Percentiles rank a stretch among this genome's conserved stretches.
These are phyloP conservation scores for Saxidomus purpurata DNA, from an alignment of 1,140 invertebrate species.

Conservation along the genomic window DNA sequence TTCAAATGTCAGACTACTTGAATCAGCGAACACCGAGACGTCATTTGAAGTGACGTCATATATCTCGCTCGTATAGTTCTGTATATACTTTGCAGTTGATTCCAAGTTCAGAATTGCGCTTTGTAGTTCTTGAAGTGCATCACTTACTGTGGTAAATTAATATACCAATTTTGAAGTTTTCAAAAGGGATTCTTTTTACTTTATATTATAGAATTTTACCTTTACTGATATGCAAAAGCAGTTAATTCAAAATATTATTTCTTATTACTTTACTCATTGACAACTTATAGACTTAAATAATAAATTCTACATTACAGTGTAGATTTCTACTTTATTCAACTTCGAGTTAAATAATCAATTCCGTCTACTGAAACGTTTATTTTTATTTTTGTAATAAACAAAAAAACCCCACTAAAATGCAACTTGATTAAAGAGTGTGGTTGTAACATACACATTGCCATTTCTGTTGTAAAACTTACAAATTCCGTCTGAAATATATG, in stretches of 20 bases:
- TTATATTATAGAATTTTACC: no score
- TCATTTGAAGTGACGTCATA: background rate
- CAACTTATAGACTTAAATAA: no score
- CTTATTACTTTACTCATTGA: background rate
- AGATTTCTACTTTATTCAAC: no score
- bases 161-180: background rate
- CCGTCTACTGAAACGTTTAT: no score
- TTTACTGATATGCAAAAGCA: no score
- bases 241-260: no score
- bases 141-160: background rate
- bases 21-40: background rate
- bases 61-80: background rate
- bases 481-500: background rate
- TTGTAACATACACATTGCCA: background rate
- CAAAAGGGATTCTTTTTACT: no score
- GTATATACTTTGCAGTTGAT: background rate
- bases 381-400: no score
- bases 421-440: no score
- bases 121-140: background rate
- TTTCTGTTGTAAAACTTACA: background rate
- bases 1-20: background rate
- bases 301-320: no score
- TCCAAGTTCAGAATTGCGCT: background rate
- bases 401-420: no score
- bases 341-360: no score